Percentiles rank a stretch among this genome's conserved stretches.
Evolutionary conservation across 2,888 invertebrate species (phyloP).

Genomic region (Therioaphis trifolii): DNA sequence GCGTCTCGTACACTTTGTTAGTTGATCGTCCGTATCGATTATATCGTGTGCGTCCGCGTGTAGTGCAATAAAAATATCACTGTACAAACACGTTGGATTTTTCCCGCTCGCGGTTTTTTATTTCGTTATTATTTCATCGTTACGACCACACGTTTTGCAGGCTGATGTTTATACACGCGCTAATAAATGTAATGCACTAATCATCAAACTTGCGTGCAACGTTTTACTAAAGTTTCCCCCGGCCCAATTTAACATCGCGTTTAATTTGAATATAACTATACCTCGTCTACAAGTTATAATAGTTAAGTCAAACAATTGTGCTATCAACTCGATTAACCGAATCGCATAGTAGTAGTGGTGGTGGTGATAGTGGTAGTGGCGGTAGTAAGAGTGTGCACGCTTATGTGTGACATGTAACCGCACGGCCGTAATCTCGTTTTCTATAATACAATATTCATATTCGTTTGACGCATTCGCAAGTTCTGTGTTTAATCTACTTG

Average conservation of each 20-base stretch:
- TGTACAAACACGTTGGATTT: neutral
- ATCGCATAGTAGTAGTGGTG: neutral
- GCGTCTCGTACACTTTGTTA: neutral
- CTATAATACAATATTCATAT: neutral
- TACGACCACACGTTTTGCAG: neutral
- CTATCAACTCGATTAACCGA: constrained; percentile 20
- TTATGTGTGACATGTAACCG: neutral
- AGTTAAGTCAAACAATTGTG: constrained; percentile 14
- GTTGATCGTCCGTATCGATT: neutral
- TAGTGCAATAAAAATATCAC: neutral
- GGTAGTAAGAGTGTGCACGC: too few species aligned
- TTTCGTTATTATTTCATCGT: neutral
- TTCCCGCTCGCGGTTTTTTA: neutral
- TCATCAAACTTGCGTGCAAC: constrained; percentile 21
- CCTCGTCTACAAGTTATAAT: neutral
- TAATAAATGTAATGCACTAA: neutral
- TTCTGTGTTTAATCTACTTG: neutral
- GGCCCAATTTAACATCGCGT: neutral
- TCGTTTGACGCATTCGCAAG: neutral
- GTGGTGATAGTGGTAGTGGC: too few species aligned
- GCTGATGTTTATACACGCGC: neutral
- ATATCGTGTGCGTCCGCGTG: neutral
- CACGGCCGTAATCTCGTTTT: neutral
- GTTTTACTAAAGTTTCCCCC: constrained; percentile 24
- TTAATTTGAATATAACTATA: constrained; percentile 20